Conservation (phyloP, 2,888 invertebrate species). For the Drosophila anomelani region DNA sequence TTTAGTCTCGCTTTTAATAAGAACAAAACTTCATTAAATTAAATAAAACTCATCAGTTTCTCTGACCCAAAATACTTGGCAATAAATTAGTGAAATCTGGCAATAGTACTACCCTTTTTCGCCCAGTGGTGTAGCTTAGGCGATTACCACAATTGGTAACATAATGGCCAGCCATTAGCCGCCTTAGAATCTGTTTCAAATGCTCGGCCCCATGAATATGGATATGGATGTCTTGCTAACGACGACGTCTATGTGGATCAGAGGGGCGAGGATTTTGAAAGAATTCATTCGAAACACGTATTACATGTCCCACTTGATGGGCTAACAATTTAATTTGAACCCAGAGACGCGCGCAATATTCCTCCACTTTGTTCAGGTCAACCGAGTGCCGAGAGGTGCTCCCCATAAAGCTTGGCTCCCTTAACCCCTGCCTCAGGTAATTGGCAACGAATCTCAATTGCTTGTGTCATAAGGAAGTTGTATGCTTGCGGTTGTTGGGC, state of each 20-base stretch:
- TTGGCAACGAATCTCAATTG: conserved; percentile 11
- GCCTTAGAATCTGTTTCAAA: conserved; percentile 46
- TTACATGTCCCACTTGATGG: conserved; percentile 80
- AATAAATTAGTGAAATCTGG: too few species aligned
- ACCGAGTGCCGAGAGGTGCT: conserved; percentile 7
- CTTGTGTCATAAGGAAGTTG: conserved; percentile 32
- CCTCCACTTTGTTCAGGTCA: conserved; percentile 52
- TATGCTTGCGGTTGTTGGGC: conserved; percentile 14
- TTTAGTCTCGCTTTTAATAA: neutral
- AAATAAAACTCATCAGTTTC: neutral
- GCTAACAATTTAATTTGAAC: conserved; percentile 82
- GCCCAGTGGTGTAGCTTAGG: conserved; percentile 18
- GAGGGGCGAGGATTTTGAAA: conserved; percentile 56
- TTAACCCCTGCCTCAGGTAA: conserved; percentile 13
- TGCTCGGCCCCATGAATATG: conserved; percentile 29
- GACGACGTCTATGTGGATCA: conserved; percentile 8
- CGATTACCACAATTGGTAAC: conserved; percentile 63
- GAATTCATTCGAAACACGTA: conserved; percentile 64
- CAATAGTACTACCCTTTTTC: neutral
- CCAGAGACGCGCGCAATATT: conserved; percentile 55
- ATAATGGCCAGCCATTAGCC: conserved; percentile 49
- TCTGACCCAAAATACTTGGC: neutral
- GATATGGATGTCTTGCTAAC: conserved; percentile 27
- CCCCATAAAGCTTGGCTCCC: conserved; percentile 14
- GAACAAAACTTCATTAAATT: neutral